A percentile compares a stretch with the other conserved stretches of the same genome.
Conservation (phyloP, 2,113 vertebrate species). For the Sterna hirundo region DNA sequence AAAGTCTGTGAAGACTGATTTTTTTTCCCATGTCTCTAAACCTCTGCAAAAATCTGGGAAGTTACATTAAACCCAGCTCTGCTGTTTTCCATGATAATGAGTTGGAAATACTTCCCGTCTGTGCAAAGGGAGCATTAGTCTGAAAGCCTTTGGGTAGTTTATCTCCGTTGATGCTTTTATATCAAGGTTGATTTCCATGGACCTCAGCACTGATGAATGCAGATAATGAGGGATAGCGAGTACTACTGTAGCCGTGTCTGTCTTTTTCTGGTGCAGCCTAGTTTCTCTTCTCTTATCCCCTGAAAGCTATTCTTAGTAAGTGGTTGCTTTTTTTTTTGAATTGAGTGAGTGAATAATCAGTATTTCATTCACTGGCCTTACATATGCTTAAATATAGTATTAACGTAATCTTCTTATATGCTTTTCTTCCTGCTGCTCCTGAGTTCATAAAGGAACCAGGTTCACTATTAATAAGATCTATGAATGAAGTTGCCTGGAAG, state of each 20-base stretch:
- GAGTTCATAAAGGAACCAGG: background rate
- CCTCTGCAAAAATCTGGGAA: background rate
- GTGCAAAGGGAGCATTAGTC: background rate
- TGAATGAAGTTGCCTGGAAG: slow-evolving; percentile 27
- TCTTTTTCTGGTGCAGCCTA: background rate
- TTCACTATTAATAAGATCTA: background rate
- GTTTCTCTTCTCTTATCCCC: slow-evolving; percentile 35
- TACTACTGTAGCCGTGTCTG: background rate
- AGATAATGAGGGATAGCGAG: background rate
- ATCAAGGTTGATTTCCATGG: background rate
- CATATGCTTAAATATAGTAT: slow-evolving; percentile 66
- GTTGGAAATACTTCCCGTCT: background rate
- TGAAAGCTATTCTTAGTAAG: slow-evolving; percentile 48
- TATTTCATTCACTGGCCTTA: slow-evolving; percentile 50
- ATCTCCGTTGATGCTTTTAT: background rate
- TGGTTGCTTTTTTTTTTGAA: background rate
- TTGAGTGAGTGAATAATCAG: slow-evolving; percentile 39
- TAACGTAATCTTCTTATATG: slow-evolving; percentile 54
- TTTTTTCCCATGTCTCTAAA: background rate
- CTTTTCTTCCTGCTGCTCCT: slow-evolving; percentile 44
- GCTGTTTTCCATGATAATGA: background rate
- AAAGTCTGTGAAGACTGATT: background rate
- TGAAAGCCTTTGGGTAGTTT: background rate
- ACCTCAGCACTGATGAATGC: background rate
- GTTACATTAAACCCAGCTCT: background rate